These are phyloP conservation scores for Indicator maculatus DNA, from an alignment of 2,113 vertebrate species.

Conservation along the genomic window DNA sequence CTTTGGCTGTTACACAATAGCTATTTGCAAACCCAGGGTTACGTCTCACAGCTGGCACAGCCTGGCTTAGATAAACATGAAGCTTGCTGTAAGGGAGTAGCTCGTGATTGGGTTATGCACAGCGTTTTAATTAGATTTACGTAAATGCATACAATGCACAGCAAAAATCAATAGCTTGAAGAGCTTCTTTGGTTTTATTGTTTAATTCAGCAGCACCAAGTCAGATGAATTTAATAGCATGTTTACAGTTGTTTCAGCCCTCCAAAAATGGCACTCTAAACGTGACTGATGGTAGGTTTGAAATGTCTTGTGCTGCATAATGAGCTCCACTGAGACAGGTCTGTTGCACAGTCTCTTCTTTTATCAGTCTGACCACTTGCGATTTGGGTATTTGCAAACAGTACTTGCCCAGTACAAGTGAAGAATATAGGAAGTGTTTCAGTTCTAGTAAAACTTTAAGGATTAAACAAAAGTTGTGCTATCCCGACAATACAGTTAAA, in stretches of 20 bases:
- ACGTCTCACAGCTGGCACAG: constrained; percentile 41
- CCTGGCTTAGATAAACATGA: constrained; percentile 53
- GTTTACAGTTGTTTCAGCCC: neutral
- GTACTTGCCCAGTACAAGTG: neutral
- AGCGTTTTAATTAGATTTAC: constrained; percentile 58
- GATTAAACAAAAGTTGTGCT: neutral
- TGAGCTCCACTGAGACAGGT: neutral
- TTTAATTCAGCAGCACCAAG: constrained; percentile 9
- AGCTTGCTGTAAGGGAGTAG: constrained; percentile 61
- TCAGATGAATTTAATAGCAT: neutral
- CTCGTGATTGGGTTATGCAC: constrained; percentile 53
- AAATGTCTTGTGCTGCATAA: neutral
- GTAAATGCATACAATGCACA: constrained; percentile 37
- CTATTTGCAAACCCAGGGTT: constrained; percentile 8
- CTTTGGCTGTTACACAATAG: constrained; percentile 35
- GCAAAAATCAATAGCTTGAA: constrained; percentile 55
- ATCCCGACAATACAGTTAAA: neutral
- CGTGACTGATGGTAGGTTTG: neutral
- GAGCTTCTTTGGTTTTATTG: constrained; percentile 1
- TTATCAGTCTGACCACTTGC: neutral
- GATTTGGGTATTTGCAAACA: neutral
- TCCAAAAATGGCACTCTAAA: neutral
- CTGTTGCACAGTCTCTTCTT: neutral
- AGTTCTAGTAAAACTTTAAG: neutral
- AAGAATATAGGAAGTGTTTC: neutral